These are phyloP conservation scores for Pseudomyrmex sp. DNA, from an alignment of 1,140 invertebrate genomes.

Conservation along the genomic window DNA sequence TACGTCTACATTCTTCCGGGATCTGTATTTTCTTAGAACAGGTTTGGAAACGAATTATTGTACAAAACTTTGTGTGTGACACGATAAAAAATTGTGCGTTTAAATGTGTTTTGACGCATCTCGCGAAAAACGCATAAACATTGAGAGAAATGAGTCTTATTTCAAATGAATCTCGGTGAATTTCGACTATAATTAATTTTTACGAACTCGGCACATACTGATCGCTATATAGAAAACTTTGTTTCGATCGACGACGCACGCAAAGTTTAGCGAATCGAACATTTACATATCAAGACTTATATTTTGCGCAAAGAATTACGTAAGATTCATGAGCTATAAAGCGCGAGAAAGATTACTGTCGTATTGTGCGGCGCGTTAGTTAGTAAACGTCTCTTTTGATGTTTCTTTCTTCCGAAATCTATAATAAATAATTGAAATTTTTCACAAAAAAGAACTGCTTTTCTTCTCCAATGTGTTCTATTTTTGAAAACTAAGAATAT, in stretches of 20 bases:
- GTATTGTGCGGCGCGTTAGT: conserved; percentile 15
- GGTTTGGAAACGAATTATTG: neutral
- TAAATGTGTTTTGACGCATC: conserved; percentile 38
- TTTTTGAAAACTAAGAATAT: too few species aligned
- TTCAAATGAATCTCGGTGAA: conserved; percentile 37
- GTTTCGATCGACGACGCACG: conserved; percentile 55
- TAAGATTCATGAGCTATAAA: conserved; percentile 34
- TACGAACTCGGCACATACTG: conserved; percentile 23
- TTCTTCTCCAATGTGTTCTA: too few species aligned
- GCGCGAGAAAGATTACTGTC: conserved; percentile 34
- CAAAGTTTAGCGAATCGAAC: conserved; percentile 54
- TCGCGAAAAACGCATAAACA: conserved; percentile 29
- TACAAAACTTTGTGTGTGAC: conserved; percentile 5
- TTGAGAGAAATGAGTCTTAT: conserved; percentile 53
- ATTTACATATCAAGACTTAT: conserved; percentile 48
- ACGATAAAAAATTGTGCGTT: conserved; percentile 39
- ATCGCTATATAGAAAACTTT: conserved; percentile 45
- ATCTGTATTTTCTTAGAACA: neutral
- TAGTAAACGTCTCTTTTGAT: conserved; percentile 11
- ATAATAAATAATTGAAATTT: conserved; percentile 29
- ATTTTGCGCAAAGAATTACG: conserved; percentile 40
- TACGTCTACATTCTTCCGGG: conserved; percentile 1
- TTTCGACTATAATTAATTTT: conserved; percentile 62
- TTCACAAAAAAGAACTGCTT: neutral
- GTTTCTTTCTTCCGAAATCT: conserved; percentile 11